Base-by-base conservation (phyloP, 2,113 vertebrate genomes). In the Struthidea cinerea region DNA sequence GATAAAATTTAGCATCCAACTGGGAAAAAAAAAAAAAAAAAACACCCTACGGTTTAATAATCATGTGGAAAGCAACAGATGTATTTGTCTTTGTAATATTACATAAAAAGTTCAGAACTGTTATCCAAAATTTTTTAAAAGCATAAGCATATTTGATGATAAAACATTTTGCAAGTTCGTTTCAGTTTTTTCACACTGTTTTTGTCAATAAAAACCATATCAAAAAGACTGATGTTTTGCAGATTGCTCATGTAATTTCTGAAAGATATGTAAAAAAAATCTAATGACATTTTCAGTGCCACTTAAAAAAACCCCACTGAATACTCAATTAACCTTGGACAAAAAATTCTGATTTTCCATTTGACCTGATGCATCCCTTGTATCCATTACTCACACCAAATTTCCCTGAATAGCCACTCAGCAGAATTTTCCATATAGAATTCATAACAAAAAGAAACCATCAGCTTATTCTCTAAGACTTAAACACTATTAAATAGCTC, bases 401-500 rank as follows among this genome's bases (percentile, higher is more conserved):
- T 65, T 78, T n/a, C 24, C 33, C 13, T 10, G 4, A 83, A 41
- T 5, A 56, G 19, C 10, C 42, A 69, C 37, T 19, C 13, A 69
- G 56, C 7, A 61, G 39, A 63, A 8, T 6, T 53, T 49, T 70
- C 32, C 28, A 42, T 39, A 10, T 3, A 75, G 22, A 68, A 53
- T 37, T 68, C 41, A 20, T 30, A 61, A 65, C 5, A 35, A 35
- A 49, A 42, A 75, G 2, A 75, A 41, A 42, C 28, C 8, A 42
- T 4, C 7, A 77, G 12, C 13, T 87, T 84, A 81, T 95, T 96
- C 86, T 77, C 47, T 46, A 84, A 86, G 65, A 79, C 49, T 93
- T 78, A 75, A 91, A 93, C 89, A 84, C 88, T 83, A 67, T 80
- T 30, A 96, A 97, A 96, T 65, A 97, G 86, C 57, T 84, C 59